Evolutionary conservation across 2,797 vertebrate species (phyloP).

Genomic region (Myripristis murdjan): DNA sequence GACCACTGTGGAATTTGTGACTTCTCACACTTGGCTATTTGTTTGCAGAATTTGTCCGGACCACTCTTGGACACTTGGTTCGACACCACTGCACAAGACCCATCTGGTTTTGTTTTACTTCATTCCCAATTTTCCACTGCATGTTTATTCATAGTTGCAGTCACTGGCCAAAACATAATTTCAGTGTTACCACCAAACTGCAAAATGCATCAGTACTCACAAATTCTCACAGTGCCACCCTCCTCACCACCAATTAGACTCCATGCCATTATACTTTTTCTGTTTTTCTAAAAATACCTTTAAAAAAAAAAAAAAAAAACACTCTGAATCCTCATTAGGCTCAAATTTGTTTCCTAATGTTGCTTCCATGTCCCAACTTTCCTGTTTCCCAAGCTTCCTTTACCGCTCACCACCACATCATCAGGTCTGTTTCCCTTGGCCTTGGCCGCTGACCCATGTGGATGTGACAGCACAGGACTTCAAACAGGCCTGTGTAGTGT

Average conservation of each 20-base stretch:
- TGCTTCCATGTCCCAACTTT: constrained; percentile 9
- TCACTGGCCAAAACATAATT: neutral
- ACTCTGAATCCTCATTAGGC: constrained; percentile 12
- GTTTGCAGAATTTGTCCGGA: too few relatives aligned
- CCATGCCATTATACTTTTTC: neutral
- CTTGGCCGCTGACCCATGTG: constrained; percentile 27
- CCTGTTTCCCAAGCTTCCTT: constrained; percentile 37
- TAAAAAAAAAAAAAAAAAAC: constrained; percentile 1
- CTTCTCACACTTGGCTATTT: too few relatives aligned
- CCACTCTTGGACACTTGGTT: too few relatives aligned
- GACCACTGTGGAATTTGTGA: too few relatives aligned
- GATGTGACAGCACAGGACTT: constrained; percentile 24
- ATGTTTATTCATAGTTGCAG: neutral
- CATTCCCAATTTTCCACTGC: neutral
- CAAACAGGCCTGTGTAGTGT: constrained; percentile 1
- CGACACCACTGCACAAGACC: too few relatives aligned
- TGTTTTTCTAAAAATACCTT: constrained; percentile 35
- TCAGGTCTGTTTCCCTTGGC: constrained; percentile 17
- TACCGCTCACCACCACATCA: neutral
- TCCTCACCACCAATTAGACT: constrained; percentile 6
- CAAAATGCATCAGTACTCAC: too few relatives aligned
- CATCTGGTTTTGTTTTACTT: too few relatives aligned
- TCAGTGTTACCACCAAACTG: neutral
- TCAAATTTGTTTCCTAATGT: too few relatives aligned
- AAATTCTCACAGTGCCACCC: neutral